Evolutionary conservation across 2,797 vertebrate genomes (phyloP), one percentile per base, ranked within the genome.

Genomic region (Myripristis murdjan): DNA sequence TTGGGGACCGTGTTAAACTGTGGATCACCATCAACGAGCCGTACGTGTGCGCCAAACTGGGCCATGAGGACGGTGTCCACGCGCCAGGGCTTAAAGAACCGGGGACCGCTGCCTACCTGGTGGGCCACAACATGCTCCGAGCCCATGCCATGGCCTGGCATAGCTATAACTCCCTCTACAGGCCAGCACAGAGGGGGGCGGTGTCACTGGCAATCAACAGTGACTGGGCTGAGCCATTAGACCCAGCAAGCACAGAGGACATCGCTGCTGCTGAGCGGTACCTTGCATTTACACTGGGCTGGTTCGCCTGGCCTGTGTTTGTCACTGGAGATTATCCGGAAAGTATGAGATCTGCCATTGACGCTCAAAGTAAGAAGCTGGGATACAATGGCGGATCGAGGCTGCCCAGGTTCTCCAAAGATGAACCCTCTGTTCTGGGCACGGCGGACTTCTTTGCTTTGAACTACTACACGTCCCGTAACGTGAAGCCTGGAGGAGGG

Each of bases 11-110:
- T 4, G 90, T 96, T 52, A 96, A 95, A 79, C 87, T 94, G 3
- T 97, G 96, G 96, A 85, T 96, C 81, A 95, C 95, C 3, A 79
- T 96, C 75, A 96, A 96, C 31, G 95, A 96, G 61, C 94, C 95
- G 0, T 89, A 94, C 5, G 1, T 93, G 9, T 85, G 91, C 35
- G 90, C 95, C 79, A 69, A 90, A 60, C 10, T 92, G 28, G 91
- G 89, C 5, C 91, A 95, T 10, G 95, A 95, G 55, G 70, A 92
- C 0, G 91, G 87, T 31, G 0, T 70, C 10, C 91, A 93, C 70
- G 91, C 94, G 5, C 95, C 95, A 0, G 93, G 93, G 11, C 20
- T 95, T 6, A 86, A 85, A 76, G 91, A 94, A 49, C 65, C 77
- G 6, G 95, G 94, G 33, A 84, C 31, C 1, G 90, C 93, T 4